Percentiles rank a stretch among this genome's conserved stretches.
Conservation (phyloP, 2,888 invertebrate species). For the Bellardia pandia region DNA sequence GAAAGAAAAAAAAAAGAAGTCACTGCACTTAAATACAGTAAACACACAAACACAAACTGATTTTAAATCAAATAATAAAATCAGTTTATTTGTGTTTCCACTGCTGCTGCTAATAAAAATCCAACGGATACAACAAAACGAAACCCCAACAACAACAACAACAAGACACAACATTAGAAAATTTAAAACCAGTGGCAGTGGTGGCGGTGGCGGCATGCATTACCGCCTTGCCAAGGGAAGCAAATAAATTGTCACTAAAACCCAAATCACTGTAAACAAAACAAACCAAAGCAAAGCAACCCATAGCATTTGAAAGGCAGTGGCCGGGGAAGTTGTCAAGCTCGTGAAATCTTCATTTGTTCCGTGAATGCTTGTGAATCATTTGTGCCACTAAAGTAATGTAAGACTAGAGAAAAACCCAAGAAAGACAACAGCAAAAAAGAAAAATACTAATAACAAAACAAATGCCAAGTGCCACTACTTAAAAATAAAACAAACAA, state of each 20-base stretch:
- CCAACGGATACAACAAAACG: constrained; percentile 60
- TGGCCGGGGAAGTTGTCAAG: constrained; percentile 59
- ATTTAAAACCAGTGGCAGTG: constrained; percentile 63
- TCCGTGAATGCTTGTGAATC: constrained; percentile 19
- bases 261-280: constrained; percentile 57
- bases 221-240: constrained; percentile 50
- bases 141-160: constrained; percentile 50
- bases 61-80: constrained; percentile 71
- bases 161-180: constrained; percentile 21
- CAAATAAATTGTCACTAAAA: constrained; percentile 68
- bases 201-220: constrained; percentile 46
- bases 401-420: not conserved
- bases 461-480: constrained; percentile 51
- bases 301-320: constrained; percentile 13
- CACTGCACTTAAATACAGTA: constrained; percentile 64
- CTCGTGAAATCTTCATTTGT: constrained; percentile 60
- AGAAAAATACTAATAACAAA: constrained; percentile 5
- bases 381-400: constrained; percentile 12
- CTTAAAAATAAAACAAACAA: constrained; percentile 22
- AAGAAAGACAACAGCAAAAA: not conserved
- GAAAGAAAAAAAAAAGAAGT: constrained; percentile 37
- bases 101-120: constrained; percentile 36
- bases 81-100: constrained; percentile 55
- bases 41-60: constrained; percentile 53
- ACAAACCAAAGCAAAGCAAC: not conserved